These are phyloP conservation scores for Tokudaia muenninki DNA, from an alignment of 2,797 vertebrate genomes.

Conservation along the genomic window DNA sequence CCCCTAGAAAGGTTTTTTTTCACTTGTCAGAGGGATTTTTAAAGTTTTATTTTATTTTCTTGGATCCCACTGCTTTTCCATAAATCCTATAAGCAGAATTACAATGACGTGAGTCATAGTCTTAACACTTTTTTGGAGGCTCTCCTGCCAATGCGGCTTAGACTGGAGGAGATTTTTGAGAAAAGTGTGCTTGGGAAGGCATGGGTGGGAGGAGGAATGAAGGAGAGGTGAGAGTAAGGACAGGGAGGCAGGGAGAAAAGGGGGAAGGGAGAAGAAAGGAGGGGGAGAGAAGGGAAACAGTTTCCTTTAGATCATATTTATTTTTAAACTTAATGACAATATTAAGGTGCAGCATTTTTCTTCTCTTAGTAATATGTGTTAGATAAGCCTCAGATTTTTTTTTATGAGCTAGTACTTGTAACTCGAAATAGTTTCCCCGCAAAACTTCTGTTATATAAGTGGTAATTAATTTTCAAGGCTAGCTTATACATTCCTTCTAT, in stretches of 20 bases:
- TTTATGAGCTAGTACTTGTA: constrained; percentile 34
- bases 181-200: constrained; percentile 72
- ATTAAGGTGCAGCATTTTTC: not conserved
- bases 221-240: too few species aligned
- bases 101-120: constrained; percentile 83
- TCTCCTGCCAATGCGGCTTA: constrained; percentile 77
- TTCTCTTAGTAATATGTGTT: not conserved
- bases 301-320: not conserved
- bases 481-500: constrained; percentile 15
- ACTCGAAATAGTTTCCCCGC: constrained; percentile 33
- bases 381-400: not conserved
- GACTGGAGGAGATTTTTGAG: constrained; percentile 65
- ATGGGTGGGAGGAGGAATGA: not conserved
- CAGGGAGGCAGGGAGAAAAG: not conserved
- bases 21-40: constrained; percentile 78
- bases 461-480: constrained; percentile 45
- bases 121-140: constrained; percentile 82
- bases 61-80: constrained; percentile 80
- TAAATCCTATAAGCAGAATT: constrained; percentile 82
- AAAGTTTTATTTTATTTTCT: constrained; percentile 85
- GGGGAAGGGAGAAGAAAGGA: not conserved
- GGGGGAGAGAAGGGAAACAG: not conserved
- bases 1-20: constrained; percentile 81
- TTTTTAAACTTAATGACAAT: not conserved
- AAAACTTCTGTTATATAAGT: constrained; percentile 54